Percentiles rank a stretch among this genome's conserved stretches.
phyloP scores from a whole-genome alignment of 1,140 invertebrate genomes.

The Drosophila pectinifera region DNA sequence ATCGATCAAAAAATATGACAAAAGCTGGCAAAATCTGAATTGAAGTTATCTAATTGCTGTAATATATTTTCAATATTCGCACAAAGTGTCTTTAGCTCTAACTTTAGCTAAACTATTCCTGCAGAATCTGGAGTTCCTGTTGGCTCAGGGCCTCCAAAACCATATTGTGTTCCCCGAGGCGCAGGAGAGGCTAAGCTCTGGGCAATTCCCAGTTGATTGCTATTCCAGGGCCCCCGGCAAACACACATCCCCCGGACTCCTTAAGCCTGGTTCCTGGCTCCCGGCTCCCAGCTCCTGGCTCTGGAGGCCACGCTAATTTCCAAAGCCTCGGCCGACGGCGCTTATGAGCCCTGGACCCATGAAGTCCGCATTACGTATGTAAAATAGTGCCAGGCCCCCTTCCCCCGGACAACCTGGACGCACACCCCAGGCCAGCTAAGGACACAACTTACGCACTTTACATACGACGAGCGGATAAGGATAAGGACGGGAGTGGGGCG shows the following conservation, averaged over 20 bases:
- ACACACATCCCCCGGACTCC: slow-evolving; percentile 4
- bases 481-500: not conserved
- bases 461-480: slow-evolving; percentile 19
- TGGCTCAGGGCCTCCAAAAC: slow-evolving; percentile 4
- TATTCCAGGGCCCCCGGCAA: slow-evolving; percentile 9
- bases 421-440: not conserved
- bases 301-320: slow-evolving; percentile 69
- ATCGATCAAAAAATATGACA: no score
- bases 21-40: no score
- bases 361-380: slow-evolving; percentile 80
- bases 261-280: slow-evolving; percentile 26
- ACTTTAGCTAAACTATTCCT: not conserved
- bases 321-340: slow-evolving; percentile 68
- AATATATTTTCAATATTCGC: no score
- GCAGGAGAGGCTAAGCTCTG: not conserved
- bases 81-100: not conserved
- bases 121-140: not conserved
- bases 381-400: slow-evolving; percentile 70
- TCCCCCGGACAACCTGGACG: slow-evolving; percentile 17
- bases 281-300: not conserved
- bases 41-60: no score
- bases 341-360: slow-evolving; percentile 77
- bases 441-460: slow-evolving; percentile 73
- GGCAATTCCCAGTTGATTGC: slow-evolving; percentile 32
- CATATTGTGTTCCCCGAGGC: slow-evolving; percentile 12